Conservation (phyloP, 2,888 invertebrate species). For the Cylindroiulus punctatus region DNA sequence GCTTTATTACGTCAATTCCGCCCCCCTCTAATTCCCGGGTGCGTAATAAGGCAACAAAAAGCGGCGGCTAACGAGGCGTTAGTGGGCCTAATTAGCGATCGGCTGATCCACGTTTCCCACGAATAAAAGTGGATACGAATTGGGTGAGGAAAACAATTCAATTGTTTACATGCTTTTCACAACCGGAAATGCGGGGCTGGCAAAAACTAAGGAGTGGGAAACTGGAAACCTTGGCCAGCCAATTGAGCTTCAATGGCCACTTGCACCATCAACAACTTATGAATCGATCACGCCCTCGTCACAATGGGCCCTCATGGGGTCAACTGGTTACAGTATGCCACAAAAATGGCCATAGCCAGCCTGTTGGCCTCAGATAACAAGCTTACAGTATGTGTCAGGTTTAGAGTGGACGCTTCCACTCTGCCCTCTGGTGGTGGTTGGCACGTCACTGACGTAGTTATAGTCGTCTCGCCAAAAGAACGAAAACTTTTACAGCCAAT, state of each 20-base stretch:
- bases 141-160: constrained; percentile 42
- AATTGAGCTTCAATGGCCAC: neutral
- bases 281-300: neutral
- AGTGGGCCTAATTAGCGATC: constrained; percentile 30
- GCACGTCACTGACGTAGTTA: too few species aligned
- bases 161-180: constrained; percentile 27
- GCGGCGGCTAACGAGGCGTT: neutral
- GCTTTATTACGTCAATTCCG: constrained; percentile 3
- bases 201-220: constrained; percentile 39
- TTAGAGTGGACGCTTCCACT: too few species aligned
- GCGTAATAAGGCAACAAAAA: neutral
- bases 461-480: too few species aligned
- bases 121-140: constrained; percentile 8
- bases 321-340: too few species aligned
- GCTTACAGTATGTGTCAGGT: too few species aligned
- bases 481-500: too few species aligned
- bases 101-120: constrained; percentile 6
- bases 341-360: too few species aligned
- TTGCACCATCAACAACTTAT: neutral
- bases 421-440: too few species aligned
- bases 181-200: constrained; percentile 1
- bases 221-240: constrained; percentile 8
- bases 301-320: neutral
- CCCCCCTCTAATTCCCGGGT: neutral
- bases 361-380: too few species aligned